Evolutionary conservation across 2,797 vertebrate species (phyloP).

Genomic region (Cephalopachus bancanus): DNA sequence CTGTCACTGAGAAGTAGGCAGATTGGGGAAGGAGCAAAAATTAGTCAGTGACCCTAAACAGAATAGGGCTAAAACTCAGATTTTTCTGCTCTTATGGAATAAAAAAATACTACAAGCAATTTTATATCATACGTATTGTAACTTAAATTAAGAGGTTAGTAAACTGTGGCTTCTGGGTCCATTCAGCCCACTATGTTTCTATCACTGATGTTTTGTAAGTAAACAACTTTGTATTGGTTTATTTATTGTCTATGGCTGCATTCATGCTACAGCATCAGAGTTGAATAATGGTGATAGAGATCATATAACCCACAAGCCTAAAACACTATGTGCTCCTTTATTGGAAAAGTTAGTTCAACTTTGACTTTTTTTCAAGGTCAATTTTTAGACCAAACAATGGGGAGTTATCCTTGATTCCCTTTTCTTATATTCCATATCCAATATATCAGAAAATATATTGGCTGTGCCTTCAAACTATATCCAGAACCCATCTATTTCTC

Average conservation of each 20-base stretch:
- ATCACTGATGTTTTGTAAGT: neutral
- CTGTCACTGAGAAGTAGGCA: neutral
- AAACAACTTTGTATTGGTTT: neutral
- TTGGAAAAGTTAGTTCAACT: neutral
- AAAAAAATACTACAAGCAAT: neutral
- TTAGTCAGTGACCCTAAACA: neutral
- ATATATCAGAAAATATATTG: neutral
- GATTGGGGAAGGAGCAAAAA: neutral
- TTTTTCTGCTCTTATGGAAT: neutral
- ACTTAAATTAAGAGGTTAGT: neutral
- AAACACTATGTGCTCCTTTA: neutral
- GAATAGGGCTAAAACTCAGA: neutral
- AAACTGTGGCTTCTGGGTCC: neutral
- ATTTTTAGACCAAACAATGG: neutral
- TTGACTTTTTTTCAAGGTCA: neutral
- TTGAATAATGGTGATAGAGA: neutral
- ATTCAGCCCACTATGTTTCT: neutral
- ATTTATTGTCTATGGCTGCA: neutral
- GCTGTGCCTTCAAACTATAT: neutral
- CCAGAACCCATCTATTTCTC: neutral
- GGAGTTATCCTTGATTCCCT: neutral
- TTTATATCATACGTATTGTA: neutral
- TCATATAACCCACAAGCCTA: neutral
- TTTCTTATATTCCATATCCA: neutral
- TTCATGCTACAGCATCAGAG: neutral